phyloP scores from a whole-genome alignment of 1,140 invertebrate genomes.

The Dinoponera quadriceps region DNA sequence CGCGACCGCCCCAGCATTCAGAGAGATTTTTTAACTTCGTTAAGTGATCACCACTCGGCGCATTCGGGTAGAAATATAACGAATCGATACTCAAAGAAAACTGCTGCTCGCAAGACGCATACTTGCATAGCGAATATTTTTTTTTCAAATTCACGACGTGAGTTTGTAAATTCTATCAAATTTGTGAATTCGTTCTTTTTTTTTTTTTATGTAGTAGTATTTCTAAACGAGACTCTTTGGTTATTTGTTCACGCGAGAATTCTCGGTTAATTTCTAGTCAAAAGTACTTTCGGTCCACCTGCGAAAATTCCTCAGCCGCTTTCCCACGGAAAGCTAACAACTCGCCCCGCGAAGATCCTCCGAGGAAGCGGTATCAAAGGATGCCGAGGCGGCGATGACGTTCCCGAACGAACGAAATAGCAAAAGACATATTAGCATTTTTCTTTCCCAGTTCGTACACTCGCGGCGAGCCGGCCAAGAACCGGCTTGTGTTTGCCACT shows the following conservation, averaged over 20 bases:
- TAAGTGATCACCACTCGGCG: not conserved
- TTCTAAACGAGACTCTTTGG: not conserved
- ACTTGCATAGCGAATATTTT: not conserved
- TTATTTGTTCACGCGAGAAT: not conserved
- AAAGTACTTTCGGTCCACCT: not conserved
- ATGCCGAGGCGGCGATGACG: constrained; percentile 45
- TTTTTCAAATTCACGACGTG: no score
- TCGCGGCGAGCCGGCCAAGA: constrained; percentile 45
- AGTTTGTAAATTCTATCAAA: no score
- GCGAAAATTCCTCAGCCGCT: constrained; percentile 4
- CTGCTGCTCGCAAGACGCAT: not conserved
- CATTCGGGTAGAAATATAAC: no score
- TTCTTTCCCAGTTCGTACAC: constrained; percentile 63
- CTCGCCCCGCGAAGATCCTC: not conserved
- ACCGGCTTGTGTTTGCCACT: constrained; percentile 51
- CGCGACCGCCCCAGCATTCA: not conserved
- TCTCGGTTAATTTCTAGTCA: not conserved
- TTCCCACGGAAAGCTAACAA: constrained; percentile 3
- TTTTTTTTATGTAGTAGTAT: not conserved
- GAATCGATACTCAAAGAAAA: not conserved
- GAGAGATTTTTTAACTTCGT: not conserved
- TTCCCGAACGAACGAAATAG: constrained; percentile 67
- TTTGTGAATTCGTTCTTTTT: no score
- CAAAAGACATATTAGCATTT: constrained; percentile 79
- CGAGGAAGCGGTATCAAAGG: constrained; percentile 36